phyloP scores from a whole-genome alignment of 2,113 vertebrate species.

The Suncus etruscus region DNA sequence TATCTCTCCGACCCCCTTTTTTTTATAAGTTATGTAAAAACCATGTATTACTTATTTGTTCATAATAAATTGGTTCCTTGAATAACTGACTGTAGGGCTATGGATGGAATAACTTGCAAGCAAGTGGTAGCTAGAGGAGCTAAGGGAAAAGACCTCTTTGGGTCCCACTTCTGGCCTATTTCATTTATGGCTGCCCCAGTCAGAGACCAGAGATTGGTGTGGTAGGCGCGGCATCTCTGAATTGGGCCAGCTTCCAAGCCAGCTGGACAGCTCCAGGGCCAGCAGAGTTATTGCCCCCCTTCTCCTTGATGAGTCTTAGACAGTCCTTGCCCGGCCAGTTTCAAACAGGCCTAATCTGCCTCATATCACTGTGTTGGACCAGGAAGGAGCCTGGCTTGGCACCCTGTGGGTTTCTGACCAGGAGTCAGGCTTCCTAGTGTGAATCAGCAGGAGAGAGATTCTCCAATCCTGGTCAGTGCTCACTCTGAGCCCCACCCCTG shows the following conservation, averaged over 20 bases:
- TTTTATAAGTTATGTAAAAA: no score
- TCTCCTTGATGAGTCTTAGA: not conserved
- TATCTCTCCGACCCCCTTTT: no score
- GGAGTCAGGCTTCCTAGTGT: conserved; percentile 46
- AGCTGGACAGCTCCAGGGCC: no score
- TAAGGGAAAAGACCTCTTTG: not conserved
- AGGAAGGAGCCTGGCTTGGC: conserved; percentile 55
- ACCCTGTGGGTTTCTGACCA: not conserved
- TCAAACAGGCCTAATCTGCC: conserved; percentile 17
- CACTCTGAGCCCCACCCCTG: no score
- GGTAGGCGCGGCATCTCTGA: not conserved
- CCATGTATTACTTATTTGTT: no score
- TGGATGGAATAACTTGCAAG: not conserved
- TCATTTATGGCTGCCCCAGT: not conserved
- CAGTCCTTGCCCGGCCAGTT: conserved; percentile 30
- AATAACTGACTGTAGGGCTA: not conserved
- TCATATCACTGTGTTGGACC: not conserved
- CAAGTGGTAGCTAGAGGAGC: not conserved
- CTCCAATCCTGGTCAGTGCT: not conserved
- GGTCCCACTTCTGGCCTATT: not conserved
- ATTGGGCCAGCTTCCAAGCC: no score
- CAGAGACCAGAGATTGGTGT: rapidly evolving
- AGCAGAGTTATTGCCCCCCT: not conserved
- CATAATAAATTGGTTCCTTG: no score
- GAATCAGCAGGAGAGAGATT: conserved; percentile 59